Evolutionary conservation across 2,888 invertebrate species (phyloP).

Genomic region (Oxycera nigricornis): DNA sequence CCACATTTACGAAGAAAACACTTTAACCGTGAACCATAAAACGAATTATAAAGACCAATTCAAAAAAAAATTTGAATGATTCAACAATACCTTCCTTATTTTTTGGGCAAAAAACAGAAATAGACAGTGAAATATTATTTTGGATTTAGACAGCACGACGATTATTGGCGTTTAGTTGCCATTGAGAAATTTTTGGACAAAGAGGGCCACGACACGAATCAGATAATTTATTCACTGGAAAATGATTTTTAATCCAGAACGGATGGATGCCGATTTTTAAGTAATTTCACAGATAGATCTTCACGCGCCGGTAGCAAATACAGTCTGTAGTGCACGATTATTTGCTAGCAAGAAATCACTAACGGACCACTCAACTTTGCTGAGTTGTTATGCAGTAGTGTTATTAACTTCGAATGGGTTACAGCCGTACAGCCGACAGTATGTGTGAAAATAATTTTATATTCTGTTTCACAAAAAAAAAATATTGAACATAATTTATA

Average conservation of each 20-base stretch:
- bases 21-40: no score
- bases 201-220: not conserved
- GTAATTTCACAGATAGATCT: not conserved
- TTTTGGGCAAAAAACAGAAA: not conserved
- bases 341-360: slow-evolving; percentile 9
- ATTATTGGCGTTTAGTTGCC: not conserved
- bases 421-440: not conserved
- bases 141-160: not conserved
- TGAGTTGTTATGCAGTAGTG: not conserved
- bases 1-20: no score
- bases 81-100: not conserved
- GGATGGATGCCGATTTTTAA: not conserved
- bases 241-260: not conserved
- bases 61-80: not conserved
- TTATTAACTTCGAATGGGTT: not conserved
- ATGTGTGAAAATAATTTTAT: not conserved
- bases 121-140: not conserved
- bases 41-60: not conserved
- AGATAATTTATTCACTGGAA: not conserved
- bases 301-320: not conserved
- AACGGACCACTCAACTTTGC: slow-evolving; percentile 1
- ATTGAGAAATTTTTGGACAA: not conserved
- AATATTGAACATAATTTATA: not conserved
- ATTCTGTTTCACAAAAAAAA: not conserved
- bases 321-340: not conserved